Evolutionary conservation across 2,888 invertebrate species (phyloP).

Genomic region (Phaonia tiefii): DNA sequence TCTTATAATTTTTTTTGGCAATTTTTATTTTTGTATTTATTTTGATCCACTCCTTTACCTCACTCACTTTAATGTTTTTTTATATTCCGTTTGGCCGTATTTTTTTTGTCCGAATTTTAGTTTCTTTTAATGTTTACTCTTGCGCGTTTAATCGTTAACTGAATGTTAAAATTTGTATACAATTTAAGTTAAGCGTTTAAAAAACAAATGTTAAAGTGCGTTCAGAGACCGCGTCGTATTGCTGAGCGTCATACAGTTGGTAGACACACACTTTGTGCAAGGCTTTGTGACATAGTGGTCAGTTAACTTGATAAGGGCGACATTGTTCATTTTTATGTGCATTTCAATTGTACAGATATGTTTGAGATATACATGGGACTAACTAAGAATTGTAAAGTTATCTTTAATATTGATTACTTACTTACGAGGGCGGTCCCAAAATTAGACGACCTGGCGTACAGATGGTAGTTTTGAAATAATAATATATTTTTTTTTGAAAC

Average conservation of each 20-base stretch:
- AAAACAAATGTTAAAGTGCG: slow-evolving; percentile 24
- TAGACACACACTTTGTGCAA: background rate
- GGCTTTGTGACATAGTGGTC: slow-evolving; percentile 1
- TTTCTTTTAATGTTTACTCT: slow-evolving; percentile 51
- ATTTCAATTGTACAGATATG: no score
- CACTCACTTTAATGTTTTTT: slow-evolving; percentile 53
- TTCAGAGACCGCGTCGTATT: slow-evolving; percentile 1
- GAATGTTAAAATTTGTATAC: slow-evolving; percentile 51
- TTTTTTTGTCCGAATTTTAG: background rate
- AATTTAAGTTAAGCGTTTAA: slow-evolving; percentile 50
- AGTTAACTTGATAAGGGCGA: no score
- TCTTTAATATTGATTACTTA: no score
- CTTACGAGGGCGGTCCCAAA: no score
- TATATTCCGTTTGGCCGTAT: slow-evolving; percentile 6
- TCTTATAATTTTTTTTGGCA: slow-evolving; percentile 6
- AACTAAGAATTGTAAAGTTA: no score
- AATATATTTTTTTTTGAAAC: no score
- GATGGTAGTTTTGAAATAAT: no score
- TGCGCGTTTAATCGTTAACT: slow-evolving; percentile 63
- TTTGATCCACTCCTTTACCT: slow-evolving; percentile 5
- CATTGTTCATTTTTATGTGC: no score
- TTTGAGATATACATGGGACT: no score
- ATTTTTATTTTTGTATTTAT: slow-evolving; percentile 22
- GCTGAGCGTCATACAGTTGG: background rate
- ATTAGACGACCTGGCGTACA: no score